Evolutionary conservation across 2,797 vertebrate species (phyloP).

Genomic region (Peromyscus eremicus): DNA sequence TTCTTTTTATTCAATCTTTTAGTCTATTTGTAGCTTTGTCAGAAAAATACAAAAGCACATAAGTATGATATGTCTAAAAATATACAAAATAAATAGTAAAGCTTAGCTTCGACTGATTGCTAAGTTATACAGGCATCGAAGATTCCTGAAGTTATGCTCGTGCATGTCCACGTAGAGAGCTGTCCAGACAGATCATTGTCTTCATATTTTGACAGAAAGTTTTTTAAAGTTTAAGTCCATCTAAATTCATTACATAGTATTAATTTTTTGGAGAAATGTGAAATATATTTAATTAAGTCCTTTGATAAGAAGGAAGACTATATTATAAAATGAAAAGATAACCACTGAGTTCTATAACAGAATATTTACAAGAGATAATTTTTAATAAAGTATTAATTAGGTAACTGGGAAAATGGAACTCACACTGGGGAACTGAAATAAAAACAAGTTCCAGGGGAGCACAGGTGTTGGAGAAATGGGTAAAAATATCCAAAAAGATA

Average conservation of each 20-base stretch:
- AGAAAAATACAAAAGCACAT: background rate
- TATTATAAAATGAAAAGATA: constrained; percentile 22
- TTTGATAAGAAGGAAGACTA: background rate
- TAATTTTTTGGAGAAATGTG: background rate
- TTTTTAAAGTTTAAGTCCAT: background rate
- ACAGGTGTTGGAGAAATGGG: background rate
- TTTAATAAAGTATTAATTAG: background rate
- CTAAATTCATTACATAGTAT: background rate
- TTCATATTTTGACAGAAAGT: background rate
- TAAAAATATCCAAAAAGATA: background rate
- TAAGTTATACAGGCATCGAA: background rate
- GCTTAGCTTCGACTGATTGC: background rate
- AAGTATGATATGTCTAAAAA: background rate
- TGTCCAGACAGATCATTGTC: background rate
- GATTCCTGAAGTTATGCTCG: background rate
- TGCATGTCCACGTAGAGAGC: background rate
- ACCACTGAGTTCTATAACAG: background rate
- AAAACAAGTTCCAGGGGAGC: background rate
- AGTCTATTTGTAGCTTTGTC: background rate
- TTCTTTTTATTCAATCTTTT: background rate
- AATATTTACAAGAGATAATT: background rate
- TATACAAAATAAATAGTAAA: background rate
- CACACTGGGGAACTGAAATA: background rate
- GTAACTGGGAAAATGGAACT: background rate
- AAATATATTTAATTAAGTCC: background rate